Conservation (phyloP, 2,797 vertebrate species). For the Borostomias antarcticus region DNA sequence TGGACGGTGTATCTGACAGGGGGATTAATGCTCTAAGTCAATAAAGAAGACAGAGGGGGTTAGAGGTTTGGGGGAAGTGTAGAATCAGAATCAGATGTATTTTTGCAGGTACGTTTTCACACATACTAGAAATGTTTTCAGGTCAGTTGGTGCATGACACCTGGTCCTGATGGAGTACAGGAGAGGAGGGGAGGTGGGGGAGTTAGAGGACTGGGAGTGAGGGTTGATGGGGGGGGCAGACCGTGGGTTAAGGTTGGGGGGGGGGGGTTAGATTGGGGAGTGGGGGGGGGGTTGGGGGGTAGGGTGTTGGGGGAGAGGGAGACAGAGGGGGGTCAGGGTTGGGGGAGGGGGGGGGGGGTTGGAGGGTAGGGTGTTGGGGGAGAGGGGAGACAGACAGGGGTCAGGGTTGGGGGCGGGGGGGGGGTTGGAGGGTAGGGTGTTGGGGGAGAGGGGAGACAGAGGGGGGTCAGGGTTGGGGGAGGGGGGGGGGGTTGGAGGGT, state of each 20-base stretch:
- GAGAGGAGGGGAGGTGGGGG: too few species aligned
- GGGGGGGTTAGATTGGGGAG: not conserved
- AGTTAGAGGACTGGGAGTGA: too few species aligned
- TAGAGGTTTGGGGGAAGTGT: too few species aligned
- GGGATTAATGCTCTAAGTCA: conserved; percentile 43
- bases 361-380: conserved; percentile 18
- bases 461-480: conserved; percentile 28
- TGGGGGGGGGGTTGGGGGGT: not conserved
- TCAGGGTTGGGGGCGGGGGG: conserved; percentile 10
- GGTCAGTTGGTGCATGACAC: too few species aligned
- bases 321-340: not conserved
- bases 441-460: conserved; percentile 21
- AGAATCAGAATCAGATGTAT: too few species aligned
- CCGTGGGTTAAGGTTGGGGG: conserved; percentile 12
- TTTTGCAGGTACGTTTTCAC: too few species aligned
- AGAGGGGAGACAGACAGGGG: conserved; percentile 32
- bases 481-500: conserved; percentile 47
- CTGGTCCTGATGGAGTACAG: too few species aligned
- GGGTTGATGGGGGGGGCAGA: too few species aligned
- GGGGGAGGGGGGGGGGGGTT: not conserved
- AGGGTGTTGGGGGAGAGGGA: not conserved
- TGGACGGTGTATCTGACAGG: conserved; percentile 28
- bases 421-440: conserved; percentile 27
- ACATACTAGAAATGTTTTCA: too few species aligned
- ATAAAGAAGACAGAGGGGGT: conserved; percentile 42